These are phyloP conservation scores for Garrulus glandarius DNA, from an alignment of 2,797 vertebrate genomes.

Conservation along the genomic window DNA sequence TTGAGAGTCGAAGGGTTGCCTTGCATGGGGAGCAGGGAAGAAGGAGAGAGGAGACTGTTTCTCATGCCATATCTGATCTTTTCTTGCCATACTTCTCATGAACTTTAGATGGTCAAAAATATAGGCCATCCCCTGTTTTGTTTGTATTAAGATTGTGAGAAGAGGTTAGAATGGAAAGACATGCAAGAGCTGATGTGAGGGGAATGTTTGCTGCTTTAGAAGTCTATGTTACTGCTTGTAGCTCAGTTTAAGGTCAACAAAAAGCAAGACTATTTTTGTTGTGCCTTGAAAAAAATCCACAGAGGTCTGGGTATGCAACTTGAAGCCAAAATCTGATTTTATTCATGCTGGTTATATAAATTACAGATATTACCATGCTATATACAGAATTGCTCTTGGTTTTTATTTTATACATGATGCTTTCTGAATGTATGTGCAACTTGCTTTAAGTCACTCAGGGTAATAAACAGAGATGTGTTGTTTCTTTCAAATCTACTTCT, in stretches of 20 bases:
- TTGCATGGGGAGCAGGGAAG: background rate
- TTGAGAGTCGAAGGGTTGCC: background rate
- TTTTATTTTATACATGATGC: background rate
- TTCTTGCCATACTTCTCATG: background rate
- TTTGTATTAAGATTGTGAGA: background rate
- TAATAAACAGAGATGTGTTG: background rate
- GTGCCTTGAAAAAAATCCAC: background rate
- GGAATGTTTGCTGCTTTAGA: background rate
- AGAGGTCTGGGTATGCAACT: background rate
- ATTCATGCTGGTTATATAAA: constrained; percentile 15
- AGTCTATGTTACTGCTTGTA: background rate
- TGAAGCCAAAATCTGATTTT: constrained; percentile 1
- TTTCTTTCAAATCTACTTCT: background rate
- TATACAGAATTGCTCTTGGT: background rate
- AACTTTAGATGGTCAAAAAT: background rate
- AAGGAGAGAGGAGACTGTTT: background rate
- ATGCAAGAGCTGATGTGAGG: fast-evolving
- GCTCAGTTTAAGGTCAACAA: background rate
- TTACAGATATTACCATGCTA: constrained; percentile 9
- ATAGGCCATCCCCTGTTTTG: fast-evolving
- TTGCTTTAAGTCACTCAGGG: background rate
- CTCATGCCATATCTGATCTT: fast-evolving
- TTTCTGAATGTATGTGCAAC: background rate
- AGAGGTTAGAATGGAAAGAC: background rate
- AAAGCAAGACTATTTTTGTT: background rate